A percentile compares a stretch with the other conserved stretches of the same genome.
These are phyloP conservation scores for Ceyx cyanopectus DNA, from an alignment of 2,113 vertebrate genomes.

Conservation along the genomic window DNA sequence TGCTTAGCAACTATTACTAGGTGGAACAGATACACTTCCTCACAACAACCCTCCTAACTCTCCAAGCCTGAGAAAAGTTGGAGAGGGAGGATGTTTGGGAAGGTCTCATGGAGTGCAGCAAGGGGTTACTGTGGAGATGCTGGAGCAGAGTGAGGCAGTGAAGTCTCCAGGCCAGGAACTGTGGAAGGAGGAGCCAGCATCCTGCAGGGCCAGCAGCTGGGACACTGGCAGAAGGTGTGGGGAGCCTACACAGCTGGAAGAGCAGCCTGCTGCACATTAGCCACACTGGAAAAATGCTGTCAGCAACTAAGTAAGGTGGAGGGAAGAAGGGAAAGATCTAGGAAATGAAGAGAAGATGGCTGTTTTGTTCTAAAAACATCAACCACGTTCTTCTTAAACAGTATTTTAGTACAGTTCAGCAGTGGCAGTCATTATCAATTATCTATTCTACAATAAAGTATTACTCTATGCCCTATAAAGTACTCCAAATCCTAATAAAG, in stretches of 20 bases:
- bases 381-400: neutral
- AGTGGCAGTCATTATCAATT: neutral
- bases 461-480: neutral
- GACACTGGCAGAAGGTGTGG: neutral
- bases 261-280: neutral
- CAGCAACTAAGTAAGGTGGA: neutral
- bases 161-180: neutral
- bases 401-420: neutral
- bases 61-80: neutral
- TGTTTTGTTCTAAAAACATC: neutral
- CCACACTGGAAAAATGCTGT: neutral
- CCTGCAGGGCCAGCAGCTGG: neutral
- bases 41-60: neutral
- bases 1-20: conserved; percentile 62
- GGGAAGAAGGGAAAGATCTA: neutral
- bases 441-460: neutral
- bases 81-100: neutral
- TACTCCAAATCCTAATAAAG: neutral
- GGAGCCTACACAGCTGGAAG: neutral
- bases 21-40: conserved; percentile 55
- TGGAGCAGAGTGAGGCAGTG: neutral
- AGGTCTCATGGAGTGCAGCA: neutral
- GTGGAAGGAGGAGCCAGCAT: neutral
- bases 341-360: neutral
- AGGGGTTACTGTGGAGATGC: neutral